phyloP scores from a whole-genome alignment of 2,797 vertebrate species.

The Glossophaga mutica region DNA sequence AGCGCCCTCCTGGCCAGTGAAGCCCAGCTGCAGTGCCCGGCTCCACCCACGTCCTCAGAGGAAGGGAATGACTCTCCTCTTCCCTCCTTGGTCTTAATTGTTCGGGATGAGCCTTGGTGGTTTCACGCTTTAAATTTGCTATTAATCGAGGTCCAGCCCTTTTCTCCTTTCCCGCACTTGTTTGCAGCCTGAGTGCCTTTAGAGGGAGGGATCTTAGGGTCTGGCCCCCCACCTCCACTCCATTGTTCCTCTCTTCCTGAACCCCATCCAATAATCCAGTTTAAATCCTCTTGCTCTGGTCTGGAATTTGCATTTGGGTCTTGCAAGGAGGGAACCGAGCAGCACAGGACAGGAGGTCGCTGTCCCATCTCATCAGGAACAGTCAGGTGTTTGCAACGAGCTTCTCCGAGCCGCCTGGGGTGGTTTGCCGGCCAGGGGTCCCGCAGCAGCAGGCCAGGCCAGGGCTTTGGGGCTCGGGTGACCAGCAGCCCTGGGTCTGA shows the following conservation, averaged over 20 bases:
- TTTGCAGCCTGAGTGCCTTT: conserved; percentile 5
- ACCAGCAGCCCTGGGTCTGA: conserved; percentile 4
- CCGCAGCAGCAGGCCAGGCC: conserved; percentile 49
- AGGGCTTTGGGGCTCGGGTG: conserved; percentile 57
- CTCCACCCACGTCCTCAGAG: neutral
- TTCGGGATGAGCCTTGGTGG: conserved; percentile 76
- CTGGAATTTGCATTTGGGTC: conserved; percentile 80
- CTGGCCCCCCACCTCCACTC: conserved; percentile 38
- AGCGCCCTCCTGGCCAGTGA: neutral
- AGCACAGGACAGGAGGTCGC: conserved; percentile 69
- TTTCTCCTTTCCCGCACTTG: conserved; percentile 51
- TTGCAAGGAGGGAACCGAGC: conserved; percentile 73
- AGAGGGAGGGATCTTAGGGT: neutral
- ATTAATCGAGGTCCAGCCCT: conserved; percentile 74
- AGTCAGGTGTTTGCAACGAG: conserved; percentile 76
- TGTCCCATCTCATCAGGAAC: conserved; percentile 79
- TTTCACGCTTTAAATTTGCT: conserved; percentile 80
- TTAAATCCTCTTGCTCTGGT: conserved; percentile 81
- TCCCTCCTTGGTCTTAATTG: conserved; percentile 52
- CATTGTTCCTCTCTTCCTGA: conserved; percentile 68
- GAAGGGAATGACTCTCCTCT: neutral
- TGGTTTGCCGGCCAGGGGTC: conserved; percentile 54
- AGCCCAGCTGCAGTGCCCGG: neutral
- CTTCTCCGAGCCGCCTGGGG: conserved; percentile 73
- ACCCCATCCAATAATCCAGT: conserved; percentile 81